These are phyloP conservation scores for Argyra leucocephala DNA, from an alignment of 2,888 invertebrate genomes.

Conservation along the genomic window DNA sequence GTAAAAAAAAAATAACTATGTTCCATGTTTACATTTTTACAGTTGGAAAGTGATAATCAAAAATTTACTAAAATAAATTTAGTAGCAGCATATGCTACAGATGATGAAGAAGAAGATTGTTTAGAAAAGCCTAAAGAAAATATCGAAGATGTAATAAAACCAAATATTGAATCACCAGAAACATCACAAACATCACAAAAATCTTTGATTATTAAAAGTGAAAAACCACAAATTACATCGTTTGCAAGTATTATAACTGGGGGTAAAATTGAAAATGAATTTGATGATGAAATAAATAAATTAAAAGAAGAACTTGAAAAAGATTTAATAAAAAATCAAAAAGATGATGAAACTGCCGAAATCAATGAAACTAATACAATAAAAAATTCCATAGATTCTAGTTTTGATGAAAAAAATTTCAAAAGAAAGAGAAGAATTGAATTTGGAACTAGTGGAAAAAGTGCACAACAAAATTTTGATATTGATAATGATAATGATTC, in stretches of 20 bases:
- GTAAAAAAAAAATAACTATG: neutral
- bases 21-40: neutral
- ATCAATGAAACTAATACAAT: neutral
- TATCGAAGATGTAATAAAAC: neutral
- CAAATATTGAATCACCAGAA: neutral
- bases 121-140: neutral
- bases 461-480: constrained; percentile 23
- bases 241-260: constrained; percentile 25
- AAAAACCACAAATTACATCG: constrained; percentile 12
- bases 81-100: constrained; percentile 21
- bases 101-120: constrained; percentile 18
- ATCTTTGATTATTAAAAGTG: constrained; percentile 11
- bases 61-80: constrained; percentile 17
- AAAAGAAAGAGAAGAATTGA: constrained; percentile 49
- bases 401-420: constrained; percentile 45
- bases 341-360: constrained; percentile 19
- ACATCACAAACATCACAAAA: constrained; percentile 6
- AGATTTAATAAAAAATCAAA: constrained; percentile 16
- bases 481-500: neutral
- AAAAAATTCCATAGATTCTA: neutral
- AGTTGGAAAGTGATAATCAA: neutral
- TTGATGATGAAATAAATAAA: constrained; percentile 22
- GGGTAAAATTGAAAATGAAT: constrained; percentile 17
- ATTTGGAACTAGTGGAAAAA: constrained; percentile 30
- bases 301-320: constrained; percentile 21